Base-by-base conservation (phyloP, 2,888 invertebrate species). In the Ichneumon xanthorius region DNA sequence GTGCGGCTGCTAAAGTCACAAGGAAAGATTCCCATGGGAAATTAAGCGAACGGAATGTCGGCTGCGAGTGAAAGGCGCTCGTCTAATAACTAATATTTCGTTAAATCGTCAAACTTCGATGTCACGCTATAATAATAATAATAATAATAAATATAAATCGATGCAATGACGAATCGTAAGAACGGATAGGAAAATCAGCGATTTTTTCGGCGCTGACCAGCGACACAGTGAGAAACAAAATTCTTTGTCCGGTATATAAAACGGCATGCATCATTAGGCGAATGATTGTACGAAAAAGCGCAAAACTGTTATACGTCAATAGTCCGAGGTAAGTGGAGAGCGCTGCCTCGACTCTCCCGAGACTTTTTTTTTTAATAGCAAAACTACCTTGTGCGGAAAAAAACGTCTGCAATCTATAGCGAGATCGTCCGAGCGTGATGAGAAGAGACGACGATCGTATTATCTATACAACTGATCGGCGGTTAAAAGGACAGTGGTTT, bases 231-330 rank as follows among this genome's bases (percentile, higher is more conserved):
- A 16, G 4, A n/a, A 33, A 63, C 3, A n/a, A 45, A 40, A 22
- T 58, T 40, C 58, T 22, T 58, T 14, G 1, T n/a, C 3, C 14
- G 16, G 2, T n/a, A 16, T 40, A 22, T 22, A 55, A 1, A 71
- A 53, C 37, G 19, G 53, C 30, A 26, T 14, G n/a, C 48, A 50
- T 65, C 33, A 76, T 63, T 65, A 63, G 19, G 4, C 33, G 65
- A 73, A 45, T 58, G 73, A 76, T 76, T 50, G 30, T 50, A 65
- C 65, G 22, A 50, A 65, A 76, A 76, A 4, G 19, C 37, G 19
- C 37, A 53, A 50, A 65, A 6, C 19, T 11, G 33, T 48, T 19
- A 33, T 76, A 63, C 75, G 75, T 76, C 63, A 50, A 76, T 76
- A 76, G n/a, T 63, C 63, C 45, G 63, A 61, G 48, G n/a, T 30